Evolutionary conservation across 92 coral and sea anemone species (phyloP).

Genomic region (Muricea muricata): DNA sequence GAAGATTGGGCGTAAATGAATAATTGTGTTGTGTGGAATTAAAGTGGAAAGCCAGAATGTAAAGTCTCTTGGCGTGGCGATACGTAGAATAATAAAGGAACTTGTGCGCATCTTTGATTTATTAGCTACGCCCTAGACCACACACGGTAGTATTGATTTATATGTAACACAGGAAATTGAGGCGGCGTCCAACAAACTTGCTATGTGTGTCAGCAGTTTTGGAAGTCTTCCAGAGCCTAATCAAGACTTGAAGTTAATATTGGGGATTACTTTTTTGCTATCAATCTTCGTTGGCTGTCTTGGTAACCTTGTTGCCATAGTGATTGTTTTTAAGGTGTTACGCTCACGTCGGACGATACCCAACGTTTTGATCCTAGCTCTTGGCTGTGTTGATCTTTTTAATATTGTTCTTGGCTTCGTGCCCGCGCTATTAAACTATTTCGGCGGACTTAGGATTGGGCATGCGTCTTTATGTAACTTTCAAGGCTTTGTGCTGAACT

Average conservation of each 20-base stretch:
- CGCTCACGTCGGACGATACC: conserved; percentile 88
- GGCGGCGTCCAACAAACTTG: background rate
- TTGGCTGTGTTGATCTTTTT: conserved; percentile 86
- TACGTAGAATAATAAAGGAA: no score
- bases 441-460: conserved; percentile 76
- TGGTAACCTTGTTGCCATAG: conserved; percentile 78
- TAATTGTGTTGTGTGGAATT: background rate
- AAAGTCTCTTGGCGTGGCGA: background rate
- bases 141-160: no score
- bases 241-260: background rate
- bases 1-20: background rate
- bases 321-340: conserved; percentile 77
- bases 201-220: conserved; percentile 15
- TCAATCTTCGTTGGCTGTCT: conserved; percentile 75
- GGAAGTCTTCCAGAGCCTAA: background rate
- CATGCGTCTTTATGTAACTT: conserved; percentile 86
- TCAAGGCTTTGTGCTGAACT: conserved; percentile 79
- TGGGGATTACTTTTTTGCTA: conserved; percentile 76
- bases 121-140: no score
- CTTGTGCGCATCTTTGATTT: no score
- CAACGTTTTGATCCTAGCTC: conserved; percentile 77
- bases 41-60: no score
- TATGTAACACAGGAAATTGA: background rate
- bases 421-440: conserved; percentile 84
- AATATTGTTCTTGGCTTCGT: conserved; percentile 81